Evolutionary conservation across 1,140 invertebrate genomes (phyloP), one percentile per base, ranked within the genome.

Genomic region (Ceratitis capitata): DNA sequence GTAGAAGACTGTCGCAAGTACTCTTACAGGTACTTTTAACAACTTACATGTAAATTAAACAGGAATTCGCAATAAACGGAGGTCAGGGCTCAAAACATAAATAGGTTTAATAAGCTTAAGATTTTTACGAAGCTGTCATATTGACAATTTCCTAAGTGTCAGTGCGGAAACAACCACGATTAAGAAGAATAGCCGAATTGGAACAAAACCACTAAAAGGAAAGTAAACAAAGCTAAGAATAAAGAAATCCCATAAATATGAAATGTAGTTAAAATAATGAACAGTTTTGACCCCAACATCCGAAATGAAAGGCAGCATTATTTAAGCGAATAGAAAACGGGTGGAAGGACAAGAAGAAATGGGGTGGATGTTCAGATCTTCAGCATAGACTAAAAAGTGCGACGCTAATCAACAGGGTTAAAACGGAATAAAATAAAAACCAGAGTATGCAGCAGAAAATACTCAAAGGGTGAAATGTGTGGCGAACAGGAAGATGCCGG

Each of bases 191-290:
- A 49, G 42, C 45, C 16, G 12, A 39, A 74, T 78, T 47, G 32
- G n/a, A 74, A 78, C 69, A 83, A 32, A 51, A 49, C 10, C 49
- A 51, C 19, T 32, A 16, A 19, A 29, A 82, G 39, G n/a, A 53
- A 83, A 19, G 19, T 14, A 83, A 51, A 45, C n/a, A 78, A 12
- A 64, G 39, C 32, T 19, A 35, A 35, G 32, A 9, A 12, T 19
- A 16, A 49, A 19, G 42, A 83, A 83, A 51, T 32, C 19, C 26
- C 47, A 51, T 83, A 83, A 83, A 83, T 83, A 83, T 83, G 47
- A 83, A 83, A 83, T 83, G 47, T 53, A 83, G 82, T 83, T 83
- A 53, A 83, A 83, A 83, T 83, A 49, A 83, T 83, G 42, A 51
- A 47, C 47, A 83, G 14, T 83, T 83, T 83, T 78, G 45, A 78